A percentile compares a stretch with the other conserved stretches of the same genome.
These are phyloP conservation scores for Drosophila tsacasi DNA, from an alignment of 1,140 invertebrate species.

Conservation along the genomic window DNA sequence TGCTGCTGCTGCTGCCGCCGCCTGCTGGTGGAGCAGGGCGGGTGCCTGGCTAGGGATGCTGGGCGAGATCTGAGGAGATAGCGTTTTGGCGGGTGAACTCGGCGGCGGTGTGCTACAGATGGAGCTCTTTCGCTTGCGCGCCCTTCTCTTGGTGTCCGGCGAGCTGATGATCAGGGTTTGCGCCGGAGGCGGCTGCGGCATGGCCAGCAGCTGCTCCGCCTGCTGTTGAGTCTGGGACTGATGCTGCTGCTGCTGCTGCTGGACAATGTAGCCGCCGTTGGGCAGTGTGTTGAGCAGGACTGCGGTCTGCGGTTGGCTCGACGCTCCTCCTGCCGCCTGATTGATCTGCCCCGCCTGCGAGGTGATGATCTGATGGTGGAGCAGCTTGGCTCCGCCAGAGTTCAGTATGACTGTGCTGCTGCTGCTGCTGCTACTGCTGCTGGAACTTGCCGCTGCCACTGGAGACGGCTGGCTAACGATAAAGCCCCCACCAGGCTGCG, in stretches of 20 bases:
- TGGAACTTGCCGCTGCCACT: conserved; percentile 9
- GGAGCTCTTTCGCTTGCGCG: conserved; percentile 59
- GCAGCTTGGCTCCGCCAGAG: conserved; percentile 61
- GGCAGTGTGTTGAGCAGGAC: conserved; percentile 93
- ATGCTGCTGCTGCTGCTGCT: conserved; percentile 48
- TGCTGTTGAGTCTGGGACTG: conserved; percentile 87
- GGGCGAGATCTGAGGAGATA: conserved; percentile 82
- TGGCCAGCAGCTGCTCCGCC: conserved; percentile 86
- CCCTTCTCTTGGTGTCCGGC: conserved; percentile 86
- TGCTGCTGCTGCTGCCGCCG: conserved; percentile 42
- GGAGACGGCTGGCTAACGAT: conserved; percentile 71
- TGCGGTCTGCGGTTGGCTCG: conserved; percentile 87
- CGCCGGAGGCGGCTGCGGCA: conserved; percentile 86
- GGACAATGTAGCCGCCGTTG: conserved; percentile 92
- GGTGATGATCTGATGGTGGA: conserved; percentile 85
- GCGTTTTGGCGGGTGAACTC: conserved; percentile 56
- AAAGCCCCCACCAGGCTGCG: conserved; percentile 63
- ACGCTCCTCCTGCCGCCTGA: conserved; percentile 59
- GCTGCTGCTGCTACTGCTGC: conserved; percentile 16
- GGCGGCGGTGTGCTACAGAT: conserved; percentile 66
- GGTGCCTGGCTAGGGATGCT: conserved; percentile 82
- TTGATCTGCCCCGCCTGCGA: conserved; percentile 82
- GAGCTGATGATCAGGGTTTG: conserved; percentile 86
- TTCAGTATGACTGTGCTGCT: conserved; percentile 70
- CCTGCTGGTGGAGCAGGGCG: conserved; percentile 68